phyloP scores from a whole-genome alignment of 2,888 invertebrate genomes.

The Leptopterna dolabrata region DNA sequence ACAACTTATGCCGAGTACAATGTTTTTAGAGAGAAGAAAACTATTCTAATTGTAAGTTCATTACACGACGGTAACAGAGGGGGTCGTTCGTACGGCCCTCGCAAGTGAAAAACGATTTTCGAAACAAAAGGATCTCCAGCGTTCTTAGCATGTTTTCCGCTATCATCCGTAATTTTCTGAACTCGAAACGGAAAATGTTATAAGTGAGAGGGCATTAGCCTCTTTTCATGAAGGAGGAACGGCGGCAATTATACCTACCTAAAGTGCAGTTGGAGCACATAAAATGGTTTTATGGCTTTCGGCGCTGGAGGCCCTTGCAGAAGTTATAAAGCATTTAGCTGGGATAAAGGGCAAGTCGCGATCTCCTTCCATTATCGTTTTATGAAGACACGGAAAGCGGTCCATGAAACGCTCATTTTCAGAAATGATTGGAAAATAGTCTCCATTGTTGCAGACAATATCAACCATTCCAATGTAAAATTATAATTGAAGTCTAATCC shows the following conservation, averaged over 20 bases:
- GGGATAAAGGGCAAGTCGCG: not conserved
- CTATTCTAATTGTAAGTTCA: not conserved
- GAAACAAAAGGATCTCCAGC: not conserved
- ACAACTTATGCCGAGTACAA: not conserved
- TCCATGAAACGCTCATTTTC: no score
- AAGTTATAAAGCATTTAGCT: constrained; percentile 19
- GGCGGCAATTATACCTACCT: constrained; percentile 15
- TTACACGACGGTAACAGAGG: not conserved
- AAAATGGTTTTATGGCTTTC: constrained; percentile 26
- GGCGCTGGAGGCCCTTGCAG: not conserved
- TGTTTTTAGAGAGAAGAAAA: not conserved
- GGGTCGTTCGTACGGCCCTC: not conserved
- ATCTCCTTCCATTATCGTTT: constrained; percentile 4
- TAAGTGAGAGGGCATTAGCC: constrained; percentile 25
- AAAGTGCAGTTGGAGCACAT: constrained; percentile 27
- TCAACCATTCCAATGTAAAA: no score
- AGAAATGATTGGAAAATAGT: no score
- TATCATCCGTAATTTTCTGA: constrained; percentile 3
- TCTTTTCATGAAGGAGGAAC: not conserved
- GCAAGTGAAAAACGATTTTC: not conserved
- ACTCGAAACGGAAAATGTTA: constrained; percentile 3
- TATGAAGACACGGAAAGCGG: not conserved
- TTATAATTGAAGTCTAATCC: no score
- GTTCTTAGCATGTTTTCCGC: constrained; percentile 30
- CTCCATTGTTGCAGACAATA: no score